Base-by-base conservation (phyloP, 2,113 vertebrate genomes). In the Chascanopsetta lugubris region DNA sequence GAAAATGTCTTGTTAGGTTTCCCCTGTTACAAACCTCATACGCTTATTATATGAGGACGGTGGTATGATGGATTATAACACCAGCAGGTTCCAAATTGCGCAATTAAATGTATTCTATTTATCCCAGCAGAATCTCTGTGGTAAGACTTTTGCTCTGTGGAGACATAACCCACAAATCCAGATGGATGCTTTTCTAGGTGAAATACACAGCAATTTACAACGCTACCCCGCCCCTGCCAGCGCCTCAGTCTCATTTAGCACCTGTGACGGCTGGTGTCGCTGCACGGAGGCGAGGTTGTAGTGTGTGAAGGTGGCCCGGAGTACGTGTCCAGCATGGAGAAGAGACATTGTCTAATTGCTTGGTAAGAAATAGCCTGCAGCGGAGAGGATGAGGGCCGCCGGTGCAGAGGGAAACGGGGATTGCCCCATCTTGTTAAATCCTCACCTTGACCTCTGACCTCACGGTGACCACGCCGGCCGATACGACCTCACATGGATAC, bases 371-470 rank as follows among this genome's bases (percentile, higher is more conserved):
- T 77, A 84, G 82, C 74, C 72, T 43, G 58, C 58, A 56, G 47
- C 29, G 54, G 9, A 10, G 29, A 10, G 13, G 34, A 36, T 24
- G 13, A 26, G 45, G 60, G 61, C 43, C 24, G 54, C 54, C 43
- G 38, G 51, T 57, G 65, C 29, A 29, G 40, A 26, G 26, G 36
- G 69, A 65, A 60, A 61, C 3, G 71, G 55, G 62, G 71, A 87
- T 54, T 27, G 47, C 66, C 80, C 73, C 66, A 49, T 80, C 77
- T 50, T 66, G 55, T 85, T 88, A 84, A 87, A 89, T 88, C 76
- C 80, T 49, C 48, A 77, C 81, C 78, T 54, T 89, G 85, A 87
- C 77, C 90, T 89, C 50, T 85, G 79, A n/a, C 78, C 82, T 59
- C 69, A n/a, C 69, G 63, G 79, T 82, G 85, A 66, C 75, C 75